phyloP scores from a whole-genome alignment of 2,113 vertebrate genomes.

The Nettapus auritus region DNA sequence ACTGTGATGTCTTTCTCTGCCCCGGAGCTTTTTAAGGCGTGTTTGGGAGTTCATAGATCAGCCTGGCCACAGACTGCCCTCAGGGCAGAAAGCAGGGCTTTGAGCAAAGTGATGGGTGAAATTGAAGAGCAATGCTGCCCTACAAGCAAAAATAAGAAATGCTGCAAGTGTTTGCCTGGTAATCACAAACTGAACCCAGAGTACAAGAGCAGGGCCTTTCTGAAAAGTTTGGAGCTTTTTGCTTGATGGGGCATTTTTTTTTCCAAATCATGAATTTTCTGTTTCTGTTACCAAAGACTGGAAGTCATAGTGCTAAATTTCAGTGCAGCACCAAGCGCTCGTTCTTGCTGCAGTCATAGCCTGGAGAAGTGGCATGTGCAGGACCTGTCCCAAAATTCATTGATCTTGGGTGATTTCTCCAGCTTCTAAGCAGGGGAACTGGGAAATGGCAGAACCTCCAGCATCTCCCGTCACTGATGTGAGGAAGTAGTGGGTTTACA shows the following conservation, averaged over 20 bases:
- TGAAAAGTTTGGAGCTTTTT: neutral
- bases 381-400: neutral
- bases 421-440: neutral
- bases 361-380: neutral
- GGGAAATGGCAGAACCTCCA: neutral
- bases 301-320: neutral
- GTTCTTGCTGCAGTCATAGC: neutral
- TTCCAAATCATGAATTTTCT: neutral
- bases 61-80: neutral
- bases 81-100: neutral
- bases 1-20: neutral
- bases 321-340: neutral
- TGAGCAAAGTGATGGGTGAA: neutral
- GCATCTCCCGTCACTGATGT: neutral
- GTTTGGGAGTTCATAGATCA: neutral
- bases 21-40: neutral
- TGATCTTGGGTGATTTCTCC: neutral
- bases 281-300: neutral
- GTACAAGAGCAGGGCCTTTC: neutral
- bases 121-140: neutral
- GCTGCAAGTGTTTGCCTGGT: neutral
- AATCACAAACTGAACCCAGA: neutral
- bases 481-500: no score
- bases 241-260: neutral
- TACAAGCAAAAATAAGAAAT: accelerated